Conservation (phyloP, 2,797 vertebrate species). For the Chiroxiphia lanceolata region DNA sequence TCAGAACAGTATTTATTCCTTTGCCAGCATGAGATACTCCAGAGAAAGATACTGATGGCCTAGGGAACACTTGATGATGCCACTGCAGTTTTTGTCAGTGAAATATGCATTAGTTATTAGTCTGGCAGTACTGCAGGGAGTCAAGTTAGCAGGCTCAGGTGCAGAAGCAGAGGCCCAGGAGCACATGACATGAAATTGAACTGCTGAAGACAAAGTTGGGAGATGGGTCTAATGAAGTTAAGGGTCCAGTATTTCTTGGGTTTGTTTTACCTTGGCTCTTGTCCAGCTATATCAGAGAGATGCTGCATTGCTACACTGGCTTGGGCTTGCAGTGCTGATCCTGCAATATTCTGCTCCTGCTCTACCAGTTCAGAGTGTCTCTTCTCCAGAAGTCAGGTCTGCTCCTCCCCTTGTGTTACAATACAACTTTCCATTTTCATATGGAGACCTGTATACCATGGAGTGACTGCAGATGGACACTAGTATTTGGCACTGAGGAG, state of each 20-base stretch:
- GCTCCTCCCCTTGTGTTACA: not conserved
- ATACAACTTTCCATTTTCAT: not conserved
- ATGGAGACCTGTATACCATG: accelerated
- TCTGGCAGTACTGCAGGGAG: not conserved
- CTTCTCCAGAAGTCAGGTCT: not conserved
- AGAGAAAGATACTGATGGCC: not conserved
- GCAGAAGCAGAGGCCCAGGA: not conserved
- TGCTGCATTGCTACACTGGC: not conserved
- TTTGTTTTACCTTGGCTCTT: not conserved
- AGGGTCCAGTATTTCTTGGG: not conserved
- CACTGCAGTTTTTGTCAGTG: not conserved
- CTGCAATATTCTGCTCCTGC: not conserved
- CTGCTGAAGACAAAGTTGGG: not conserved
- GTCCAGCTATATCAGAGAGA: not conserved
- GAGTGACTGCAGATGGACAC: accelerated
- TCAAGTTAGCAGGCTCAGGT: not conserved
- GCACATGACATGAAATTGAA: no score
- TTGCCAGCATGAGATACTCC: not conserved
- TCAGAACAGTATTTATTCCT: not conserved
- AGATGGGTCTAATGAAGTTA: not conserved
- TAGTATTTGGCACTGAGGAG: not conserved
- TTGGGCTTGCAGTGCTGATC: not conserved
- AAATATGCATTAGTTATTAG: not conserved
- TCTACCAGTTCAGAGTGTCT: not conserved
- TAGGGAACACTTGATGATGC: not conserved